Percentiles rank a stretch among this genome's conserved stretches.
These are phyloP conservation scores for Campoletis sonorensis DNA, from an alignment of 1,140 invertebrate species.

Conservation along the genomic window DNA sequence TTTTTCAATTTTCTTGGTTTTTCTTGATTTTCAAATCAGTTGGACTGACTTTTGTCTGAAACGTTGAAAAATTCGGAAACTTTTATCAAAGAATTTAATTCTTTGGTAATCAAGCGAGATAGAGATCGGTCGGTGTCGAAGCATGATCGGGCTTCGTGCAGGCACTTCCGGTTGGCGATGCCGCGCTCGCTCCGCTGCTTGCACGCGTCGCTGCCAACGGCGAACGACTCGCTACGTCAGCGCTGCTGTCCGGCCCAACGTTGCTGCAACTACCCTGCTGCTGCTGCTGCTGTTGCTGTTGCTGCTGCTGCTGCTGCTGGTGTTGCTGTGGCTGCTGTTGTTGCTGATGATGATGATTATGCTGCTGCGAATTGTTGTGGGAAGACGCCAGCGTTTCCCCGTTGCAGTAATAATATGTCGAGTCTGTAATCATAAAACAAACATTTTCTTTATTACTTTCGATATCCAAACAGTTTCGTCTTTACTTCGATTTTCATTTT, in stretches of 20 bases:
- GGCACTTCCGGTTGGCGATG: constrained; percentile 84
- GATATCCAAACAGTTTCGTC: too few relatives aligned
- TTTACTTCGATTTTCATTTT: neutral
- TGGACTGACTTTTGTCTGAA: neutral
- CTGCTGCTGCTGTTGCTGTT: constrained; percentile 58
- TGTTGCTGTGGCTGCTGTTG: constrained; percentile 61
- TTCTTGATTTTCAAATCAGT: neutral
- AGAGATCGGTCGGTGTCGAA: constrained; percentile 76
- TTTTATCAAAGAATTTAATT: neutral
- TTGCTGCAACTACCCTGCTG: constrained; percentile 51
- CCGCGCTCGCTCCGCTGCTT: constrained; percentile 83
- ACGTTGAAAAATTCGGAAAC: neutral
- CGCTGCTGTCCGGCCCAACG: constrained; percentile 71
- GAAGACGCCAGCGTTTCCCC: constrained; percentile 78
- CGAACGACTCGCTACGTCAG: constrained; percentile 78
- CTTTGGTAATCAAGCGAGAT: constrained; percentile 70
- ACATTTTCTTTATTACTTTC: neutral
- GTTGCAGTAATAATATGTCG: constrained; percentile 82
- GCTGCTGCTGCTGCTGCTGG: constrained; percentile 59
- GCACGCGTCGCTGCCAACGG: constrained; percentile 83
- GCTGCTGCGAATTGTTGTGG: constrained; percentile 72
- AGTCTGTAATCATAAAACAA: constrained; percentile 73
- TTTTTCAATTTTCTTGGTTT: constrained; percentile 15
- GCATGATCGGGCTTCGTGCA: constrained; percentile 81
- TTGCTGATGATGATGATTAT: constrained; percentile 50